phyloP scores from a whole-genome alignment of 2,113 vertebrate species.

The Setophaga coronata region DNA sequence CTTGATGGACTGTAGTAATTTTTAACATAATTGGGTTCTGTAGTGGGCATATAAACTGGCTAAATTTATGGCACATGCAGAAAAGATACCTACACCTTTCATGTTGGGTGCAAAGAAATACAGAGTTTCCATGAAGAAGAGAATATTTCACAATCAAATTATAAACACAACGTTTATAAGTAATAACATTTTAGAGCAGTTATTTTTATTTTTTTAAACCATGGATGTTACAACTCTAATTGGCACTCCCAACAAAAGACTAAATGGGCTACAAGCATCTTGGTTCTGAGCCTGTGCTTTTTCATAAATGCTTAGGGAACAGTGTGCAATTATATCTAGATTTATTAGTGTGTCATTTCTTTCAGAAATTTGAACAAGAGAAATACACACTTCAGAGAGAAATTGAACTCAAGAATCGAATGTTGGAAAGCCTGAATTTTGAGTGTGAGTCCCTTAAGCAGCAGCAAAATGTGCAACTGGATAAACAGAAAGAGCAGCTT shows the following conservation, averaged over 20 bases:
- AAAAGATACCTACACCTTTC: not conserved
- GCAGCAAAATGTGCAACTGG: conserved; percentile 82
- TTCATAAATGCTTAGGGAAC: not conserved
- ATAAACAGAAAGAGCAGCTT: conserved; percentile 80
- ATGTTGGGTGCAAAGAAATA: not conserved
- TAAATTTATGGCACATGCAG: not conserved
- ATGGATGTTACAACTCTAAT: not conserved
- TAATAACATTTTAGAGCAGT: not conserved
- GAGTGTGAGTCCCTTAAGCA: conserved; percentile 88
- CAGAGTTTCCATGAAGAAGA: not conserved
- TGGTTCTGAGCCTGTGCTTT: not conserved
- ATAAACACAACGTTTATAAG: not conserved
- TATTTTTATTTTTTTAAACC: not conserved
- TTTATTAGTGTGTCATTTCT: conserved; percentile 3
- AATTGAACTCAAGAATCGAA: conserved; percentile 85
- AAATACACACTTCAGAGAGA: conserved; percentile 91
- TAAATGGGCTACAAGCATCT: not conserved
- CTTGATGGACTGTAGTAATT: not conserved
- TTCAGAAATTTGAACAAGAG: conserved; percentile 83
- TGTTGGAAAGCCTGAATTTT: conserved; percentile 86
- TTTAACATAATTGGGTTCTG: fast-evolving
- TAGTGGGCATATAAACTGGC: not conserved
- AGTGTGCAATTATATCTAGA: not conserved
- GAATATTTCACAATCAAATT: not conserved
- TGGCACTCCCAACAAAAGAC: not conserved